Conservation (phyloP, 2,797 vertebrate species). For the Crocidura indochinensis region DNA sequence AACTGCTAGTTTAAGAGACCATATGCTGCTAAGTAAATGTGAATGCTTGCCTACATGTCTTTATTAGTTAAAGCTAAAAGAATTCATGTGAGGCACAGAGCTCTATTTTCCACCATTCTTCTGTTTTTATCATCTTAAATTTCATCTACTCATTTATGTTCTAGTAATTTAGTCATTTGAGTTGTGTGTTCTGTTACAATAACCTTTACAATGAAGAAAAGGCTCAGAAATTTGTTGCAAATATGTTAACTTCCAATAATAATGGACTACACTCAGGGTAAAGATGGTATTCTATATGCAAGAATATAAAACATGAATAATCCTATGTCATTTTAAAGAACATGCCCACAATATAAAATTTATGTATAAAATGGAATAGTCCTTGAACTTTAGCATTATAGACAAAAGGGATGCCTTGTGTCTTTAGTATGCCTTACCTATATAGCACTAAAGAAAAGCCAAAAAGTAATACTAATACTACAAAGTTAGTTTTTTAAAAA, state of each 20-base stretch:
- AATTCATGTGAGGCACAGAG: background rate
- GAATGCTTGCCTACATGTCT: background rate
- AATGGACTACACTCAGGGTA: background rate
- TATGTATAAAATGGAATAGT: background rate
- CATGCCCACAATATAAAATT: background rate
- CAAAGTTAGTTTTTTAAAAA: background rate
- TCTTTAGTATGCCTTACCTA: no score
- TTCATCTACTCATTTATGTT: background rate
- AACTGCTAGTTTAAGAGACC: background rate
- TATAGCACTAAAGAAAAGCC: background rate
- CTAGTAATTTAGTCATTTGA: background rate
- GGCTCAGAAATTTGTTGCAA: background rate
- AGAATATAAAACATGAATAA: background rate
- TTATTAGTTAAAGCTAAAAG: background rate
- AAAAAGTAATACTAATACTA: background rate
- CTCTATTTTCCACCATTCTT: background rate
- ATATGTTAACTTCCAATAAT: background rate
- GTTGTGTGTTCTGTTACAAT: background rate
- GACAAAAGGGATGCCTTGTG: background rate
- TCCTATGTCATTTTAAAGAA: background rate
- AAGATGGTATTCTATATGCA: background rate
- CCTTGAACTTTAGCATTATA: background rate
- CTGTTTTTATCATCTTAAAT: background rate
- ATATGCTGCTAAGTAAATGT: rapidly evolving
- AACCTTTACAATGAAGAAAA: constrained; percentile 19